Conservation (phyloP, 92 coral and sea anemone genomes). For the Pocillopora grandis region DNA sequence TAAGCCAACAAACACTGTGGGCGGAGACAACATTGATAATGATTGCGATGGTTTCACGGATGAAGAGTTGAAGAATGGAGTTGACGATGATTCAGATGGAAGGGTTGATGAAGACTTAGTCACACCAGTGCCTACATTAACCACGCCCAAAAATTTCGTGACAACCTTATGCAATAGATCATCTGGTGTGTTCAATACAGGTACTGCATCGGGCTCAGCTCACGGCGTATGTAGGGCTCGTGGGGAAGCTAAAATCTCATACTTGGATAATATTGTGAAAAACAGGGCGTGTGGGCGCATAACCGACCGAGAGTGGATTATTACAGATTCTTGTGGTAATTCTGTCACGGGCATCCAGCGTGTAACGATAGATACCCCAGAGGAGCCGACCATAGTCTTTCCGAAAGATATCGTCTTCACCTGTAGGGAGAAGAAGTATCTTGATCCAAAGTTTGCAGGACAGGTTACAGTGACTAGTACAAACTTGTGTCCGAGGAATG, state of each 20-base stretch:
- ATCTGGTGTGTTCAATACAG: slow-evolving; percentile 6
- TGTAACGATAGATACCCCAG: slow-evolving; percentile 51
- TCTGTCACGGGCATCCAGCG: slow-evolving; percentile 51
- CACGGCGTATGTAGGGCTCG: slow-evolving; percentile 67
- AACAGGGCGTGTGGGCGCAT: slow-evolving; percentile 36
- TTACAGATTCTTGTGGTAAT: slow-evolving; percentile 79
- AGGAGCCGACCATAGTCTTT: slow-evolving; percentile 44
- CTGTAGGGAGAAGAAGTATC: slow-evolving; percentile 61
- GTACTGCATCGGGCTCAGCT: slow-evolving; percentile 36
- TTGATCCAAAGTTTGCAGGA: slow-evolving; percentile 54
- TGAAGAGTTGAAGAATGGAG: slow-evolving; percentile 74
- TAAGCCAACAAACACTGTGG: slow-evolving; percentile 25
- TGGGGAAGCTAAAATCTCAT: slow-evolving; percentile 32
- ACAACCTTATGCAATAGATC: neutral
- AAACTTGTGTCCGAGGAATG: slow-evolving; percentile 40
- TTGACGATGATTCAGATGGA: slow-evolving; percentile 89
- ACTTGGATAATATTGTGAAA: slow-evolving; percentile 10
- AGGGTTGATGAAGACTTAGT: slow-evolving; percentile 83
- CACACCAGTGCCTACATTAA: slow-evolving; percentile 46
- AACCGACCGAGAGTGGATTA: slow-evolving; percentile 65
- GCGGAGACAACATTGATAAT: slow-evolving; percentile 83
- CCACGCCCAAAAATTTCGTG: neutral
- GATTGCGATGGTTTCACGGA: slow-evolving; percentile 88
- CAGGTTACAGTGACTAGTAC: neutral
- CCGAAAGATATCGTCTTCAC: slow-evolving; percentile 55